phyloP scores from a whole-genome alignment of 2,113 vertebrate genomes.

The Colistium nudipinnis region DNA sequence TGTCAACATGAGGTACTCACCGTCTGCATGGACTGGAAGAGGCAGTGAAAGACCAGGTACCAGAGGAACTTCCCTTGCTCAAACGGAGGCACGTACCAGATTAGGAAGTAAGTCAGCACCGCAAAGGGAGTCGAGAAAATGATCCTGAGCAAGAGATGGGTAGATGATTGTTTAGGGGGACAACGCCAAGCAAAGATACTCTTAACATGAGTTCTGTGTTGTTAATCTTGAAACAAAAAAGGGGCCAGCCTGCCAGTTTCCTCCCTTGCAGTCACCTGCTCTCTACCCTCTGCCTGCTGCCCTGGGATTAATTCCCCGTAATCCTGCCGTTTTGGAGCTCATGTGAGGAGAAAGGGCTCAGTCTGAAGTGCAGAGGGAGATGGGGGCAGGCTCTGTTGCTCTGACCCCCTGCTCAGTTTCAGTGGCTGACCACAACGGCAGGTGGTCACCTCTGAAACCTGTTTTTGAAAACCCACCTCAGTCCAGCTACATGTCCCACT shows the following conservation, averaged over 20 bases:
- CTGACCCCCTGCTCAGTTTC: slow-evolving; percentile 8
- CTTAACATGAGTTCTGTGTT: neutral
- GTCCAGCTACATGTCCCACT: neutral
- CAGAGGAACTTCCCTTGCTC: slow-evolving; percentile 86
- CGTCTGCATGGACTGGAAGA: slow-evolving; percentile 95
- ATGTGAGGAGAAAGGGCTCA: slow-evolving; percentile 40
- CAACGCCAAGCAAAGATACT: neutral
- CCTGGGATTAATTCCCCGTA: slow-evolving; percentile 64
- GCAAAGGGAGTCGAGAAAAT: slow-evolving; percentile 91
- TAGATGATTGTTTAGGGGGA: neutral
- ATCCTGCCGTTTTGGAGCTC: slow-evolving; percentile 45
- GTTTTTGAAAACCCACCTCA: neutral
- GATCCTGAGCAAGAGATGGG: slow-evolving; percentile 83
- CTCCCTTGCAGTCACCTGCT: slow-evolving; percentile 19
- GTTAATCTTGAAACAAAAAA: no score
- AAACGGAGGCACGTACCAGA: slow-evolving; percentile 93
- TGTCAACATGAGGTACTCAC: slow-evolving; percentile 76
- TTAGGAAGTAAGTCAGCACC: slow-evolving; percentile 88
- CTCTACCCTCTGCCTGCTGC: slow-evolving; percentile 8
- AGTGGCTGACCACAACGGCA: slow-evolving; percentile 11
- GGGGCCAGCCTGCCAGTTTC: neutral
- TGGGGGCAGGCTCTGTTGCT: slow-evolving; percentile 5
- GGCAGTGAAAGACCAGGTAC: slow-evolving; percentile 95
- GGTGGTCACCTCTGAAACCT: neutral
- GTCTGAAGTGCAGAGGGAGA: slow-evolving; percentile 5